These are phyloP conservation scores for Agrotis clavis DNA, from an alignment of 2,888 invertebrate species.

Conservation along the genomic window DNA sequence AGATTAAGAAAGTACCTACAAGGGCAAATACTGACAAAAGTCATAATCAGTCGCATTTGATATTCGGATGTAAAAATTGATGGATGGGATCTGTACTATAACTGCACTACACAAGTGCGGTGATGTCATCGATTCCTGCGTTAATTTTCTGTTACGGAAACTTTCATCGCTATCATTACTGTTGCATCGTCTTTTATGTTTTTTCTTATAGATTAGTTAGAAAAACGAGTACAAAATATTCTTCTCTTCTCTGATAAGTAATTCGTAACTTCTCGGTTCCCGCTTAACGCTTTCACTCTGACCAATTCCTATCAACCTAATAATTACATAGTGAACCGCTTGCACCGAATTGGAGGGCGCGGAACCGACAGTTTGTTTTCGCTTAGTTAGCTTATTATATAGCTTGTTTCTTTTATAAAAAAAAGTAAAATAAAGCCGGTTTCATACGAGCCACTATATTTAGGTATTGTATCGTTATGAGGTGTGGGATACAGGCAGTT, in stretches of 20 bases:
- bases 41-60: too few species aligned
- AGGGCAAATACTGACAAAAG: background rate
- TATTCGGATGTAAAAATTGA: too few species aligned
- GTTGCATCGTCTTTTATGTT: too few species aligned
- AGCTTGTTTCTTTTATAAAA: constrained; percentile 41
- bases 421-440: constrained; percentile 52
- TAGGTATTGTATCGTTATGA: constrained; percentile 50
- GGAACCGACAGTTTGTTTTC: constrained; percentile 79
- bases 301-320: constrained; percentile 60
- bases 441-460: constrained; percentile 59
- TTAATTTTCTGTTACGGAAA: too few species aligned
- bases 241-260: background rate
- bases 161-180: too few species aligned
- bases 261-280: background rate
- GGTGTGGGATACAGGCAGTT: constrained; percentile 49
- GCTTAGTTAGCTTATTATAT: constrained; percentile 61
- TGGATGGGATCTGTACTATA: background rate
- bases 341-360: constrained; percentile 78
- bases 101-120: background rate
- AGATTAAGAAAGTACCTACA: background rate
- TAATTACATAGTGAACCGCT: constrained; percentile 76
- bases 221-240: background rate
- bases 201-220: background rate
- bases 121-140: too few species aligned
- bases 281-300: constrained; percentile 42